phyloP scores from a whole-genome alignment of 2,888 invertebrate genomes.

The Drosophila paranaensis region DNA sequence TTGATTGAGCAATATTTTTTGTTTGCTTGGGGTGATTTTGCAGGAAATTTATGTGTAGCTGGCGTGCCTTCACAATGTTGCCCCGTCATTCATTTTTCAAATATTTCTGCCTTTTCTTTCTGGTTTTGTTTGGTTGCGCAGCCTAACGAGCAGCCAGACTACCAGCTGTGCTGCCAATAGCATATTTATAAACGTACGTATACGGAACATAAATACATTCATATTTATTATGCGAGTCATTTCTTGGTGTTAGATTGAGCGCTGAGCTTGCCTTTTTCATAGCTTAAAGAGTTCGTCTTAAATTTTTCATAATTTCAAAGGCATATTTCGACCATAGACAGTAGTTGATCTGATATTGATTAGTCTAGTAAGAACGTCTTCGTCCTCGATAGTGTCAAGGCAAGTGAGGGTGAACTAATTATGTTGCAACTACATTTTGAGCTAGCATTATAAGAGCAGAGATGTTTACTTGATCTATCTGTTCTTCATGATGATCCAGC shows the following conservation, averaged over 20 bases:
- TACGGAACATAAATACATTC: slow-evolving; percentile 2
- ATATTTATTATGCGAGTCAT: slow-evolving; percentile 33
- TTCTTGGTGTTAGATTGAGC: slow-evolving; percentile 7
- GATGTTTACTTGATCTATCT: too few relatives aligned
- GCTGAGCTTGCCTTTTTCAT: background rate
- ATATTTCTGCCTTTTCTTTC: slow-evolving; percentile 18
- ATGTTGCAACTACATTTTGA: too few relatives aligned
- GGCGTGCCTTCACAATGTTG: slow-evolving; percentile 40
- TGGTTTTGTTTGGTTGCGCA: slow-evolving; percentile 13
- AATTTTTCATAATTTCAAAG: background rate
- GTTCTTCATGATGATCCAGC: too few relatives aligned
- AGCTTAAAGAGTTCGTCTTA: background rate
- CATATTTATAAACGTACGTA: slow-evolving; percentile 21
- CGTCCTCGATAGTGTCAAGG: too few relatives aligned
- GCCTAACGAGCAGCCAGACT: slow-evolving; percentile 33
- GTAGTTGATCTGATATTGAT: too few relatives aligned
- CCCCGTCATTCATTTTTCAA: slow-evolving; percentile 55
- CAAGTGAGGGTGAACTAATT: too few relatives aligned
- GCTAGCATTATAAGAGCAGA: too few relatives aligned
- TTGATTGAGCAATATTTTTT: slow-evolving; percentile 74
- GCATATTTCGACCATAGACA: too few relatives aligned
- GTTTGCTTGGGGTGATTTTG: slow-evolving; percentile 68
- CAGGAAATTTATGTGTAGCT: slow-evolving; percentile 66
- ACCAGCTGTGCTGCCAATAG: slow-evolving; percentile 44
- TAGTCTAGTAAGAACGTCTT: too few relatives aligned